These are phyloP conservation scores for Diuraphis noxia DNA, from an alignment of 1,140 invertebrate species.

Conservation along the genomic window DNA sequence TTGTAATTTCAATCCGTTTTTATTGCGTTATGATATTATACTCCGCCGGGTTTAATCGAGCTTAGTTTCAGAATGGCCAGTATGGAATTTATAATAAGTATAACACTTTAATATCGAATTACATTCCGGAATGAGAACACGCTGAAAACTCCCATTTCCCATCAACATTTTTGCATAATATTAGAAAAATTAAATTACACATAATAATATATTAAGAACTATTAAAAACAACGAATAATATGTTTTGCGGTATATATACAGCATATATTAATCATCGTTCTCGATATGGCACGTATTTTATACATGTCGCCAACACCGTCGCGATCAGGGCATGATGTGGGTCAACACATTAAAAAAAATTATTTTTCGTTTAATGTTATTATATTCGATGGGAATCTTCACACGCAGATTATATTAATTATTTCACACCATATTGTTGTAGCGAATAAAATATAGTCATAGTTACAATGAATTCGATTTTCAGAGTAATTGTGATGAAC, in stretches of 20 bases:
- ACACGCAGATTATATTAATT: neutral
- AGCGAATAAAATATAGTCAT: too few species aligned
- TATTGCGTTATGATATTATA: neutral
- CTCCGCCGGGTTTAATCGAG: neutral
- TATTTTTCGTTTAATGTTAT: neutral
- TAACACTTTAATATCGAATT: slow-evolving; percentile 10
- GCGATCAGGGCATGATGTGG: neutral
- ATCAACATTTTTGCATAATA: neutral
- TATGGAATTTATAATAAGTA: slow-evolving; percentile 7
- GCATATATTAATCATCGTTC: neutral
- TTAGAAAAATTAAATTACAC: neutral
- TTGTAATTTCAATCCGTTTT: slow-evolving; percentile 29
- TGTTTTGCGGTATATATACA: neutral
- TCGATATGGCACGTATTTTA: neutral
- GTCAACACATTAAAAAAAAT: neutral
- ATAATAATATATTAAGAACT: neutral
- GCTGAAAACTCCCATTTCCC: neutral
- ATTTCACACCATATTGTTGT: too few species aligned
- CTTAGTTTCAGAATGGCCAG: neutral
- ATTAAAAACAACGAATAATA: neutral
- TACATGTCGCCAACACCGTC: neutral
- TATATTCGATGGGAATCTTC: neutral
- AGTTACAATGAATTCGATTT: neutral
- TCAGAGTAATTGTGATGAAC: neutral
- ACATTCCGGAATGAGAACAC: neutral